These are phyloP conservation scores for Chironomus tentans DNA, from an alignment of 2,888 invertebrate genomes.

Conservation along the genomic window DNA sequence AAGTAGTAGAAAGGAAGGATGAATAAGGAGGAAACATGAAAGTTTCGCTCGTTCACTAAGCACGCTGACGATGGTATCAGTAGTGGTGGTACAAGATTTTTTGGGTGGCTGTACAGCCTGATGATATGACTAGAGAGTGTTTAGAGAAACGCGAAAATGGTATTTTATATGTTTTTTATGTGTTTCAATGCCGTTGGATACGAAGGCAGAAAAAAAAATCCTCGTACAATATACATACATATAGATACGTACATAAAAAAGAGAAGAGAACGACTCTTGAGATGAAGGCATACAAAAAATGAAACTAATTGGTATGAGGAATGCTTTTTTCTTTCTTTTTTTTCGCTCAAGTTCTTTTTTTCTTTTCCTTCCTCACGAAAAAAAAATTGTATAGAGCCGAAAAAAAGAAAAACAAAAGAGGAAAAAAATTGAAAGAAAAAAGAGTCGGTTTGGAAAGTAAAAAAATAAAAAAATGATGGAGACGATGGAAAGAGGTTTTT, in stretches of 20 bases:
- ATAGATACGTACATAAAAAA: no score
- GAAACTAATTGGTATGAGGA: background rate
- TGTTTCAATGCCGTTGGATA: slow-evolving; percentile 18
- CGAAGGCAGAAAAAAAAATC: background rate
- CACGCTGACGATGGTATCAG: background rate
- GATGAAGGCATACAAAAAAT: background rate
- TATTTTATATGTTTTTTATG: slow-evolving; percentile 25
- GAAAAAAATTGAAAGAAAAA: background rate
- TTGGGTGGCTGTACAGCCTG: background rate
- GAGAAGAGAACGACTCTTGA: slow-evolving; percentile 4
- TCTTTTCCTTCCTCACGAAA: background rate
- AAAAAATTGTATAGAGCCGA: background rate
- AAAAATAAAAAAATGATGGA: background rate
- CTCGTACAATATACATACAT: background rate
- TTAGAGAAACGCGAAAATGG: slow-evolving; percentile 26
- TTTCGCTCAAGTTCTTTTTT: background rate
- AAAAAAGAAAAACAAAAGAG: background rate
- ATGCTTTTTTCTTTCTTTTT: background rate
- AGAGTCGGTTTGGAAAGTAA: background rate
- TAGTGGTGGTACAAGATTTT: background rate
- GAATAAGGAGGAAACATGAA: slow-evolving; percentile 1
- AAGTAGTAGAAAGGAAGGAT: background rate
- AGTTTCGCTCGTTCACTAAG: background rate
- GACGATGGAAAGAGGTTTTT: background rate
- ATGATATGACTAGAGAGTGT: slow-evolving; percentile 25